Evolutionary conservation across 2,888 invertebrate species (phyloP).

Genomic region (Periphyllus acericola): DNA sequence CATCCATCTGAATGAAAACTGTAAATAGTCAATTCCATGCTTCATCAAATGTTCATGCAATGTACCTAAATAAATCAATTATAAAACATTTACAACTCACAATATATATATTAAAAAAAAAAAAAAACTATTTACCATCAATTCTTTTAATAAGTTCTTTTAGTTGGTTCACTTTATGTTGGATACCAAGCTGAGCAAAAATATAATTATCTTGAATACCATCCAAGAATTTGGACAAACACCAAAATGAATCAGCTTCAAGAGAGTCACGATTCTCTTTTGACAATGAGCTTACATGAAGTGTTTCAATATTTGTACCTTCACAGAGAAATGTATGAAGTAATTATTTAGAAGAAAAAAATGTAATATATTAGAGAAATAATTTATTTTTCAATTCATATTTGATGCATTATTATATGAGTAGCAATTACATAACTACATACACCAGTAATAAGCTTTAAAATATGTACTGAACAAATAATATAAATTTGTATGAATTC

Average conservation of each 20-base stretch:
- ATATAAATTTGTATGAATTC: no score
- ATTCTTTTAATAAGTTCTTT: slow-evolving; percentile 96
- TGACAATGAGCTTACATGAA: slow-evolving; percentile 81
- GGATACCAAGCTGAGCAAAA: slow-evolving; percentile 99
- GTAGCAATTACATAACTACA: no score
- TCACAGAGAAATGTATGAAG: slow-evolving; percentile 15
- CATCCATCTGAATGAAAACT: slow-evolving; percentile 99
- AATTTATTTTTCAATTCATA: no score
- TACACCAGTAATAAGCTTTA: no score
- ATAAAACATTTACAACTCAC: neutral
- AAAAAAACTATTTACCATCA: slow-evolving; percentile 73
- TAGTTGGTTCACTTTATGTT: slow-evolving; percentile 95
- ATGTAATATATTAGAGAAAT: no score
- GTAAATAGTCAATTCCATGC: slow-evolving; percentile 94
- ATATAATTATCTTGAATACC: slow-evolving; percentile 99
- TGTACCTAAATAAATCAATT: slow-evolving; percentile 70
- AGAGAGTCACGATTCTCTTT: slow-evolving; percentile 84
- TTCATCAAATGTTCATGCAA: slow-evolving; percentile 91
- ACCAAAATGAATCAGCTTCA: slow-evolving; percentile 99
- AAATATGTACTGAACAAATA: no score
- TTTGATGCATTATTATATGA: no score
- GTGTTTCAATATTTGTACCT: slow-evolving; percentile 87
- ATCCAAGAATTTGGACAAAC: slow-evolving; percentile 95
- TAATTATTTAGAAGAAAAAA: no score
- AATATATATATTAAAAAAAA: neutral